Evolutionary conservation across 2,888 invertebrate genomes (phyloP).

Genomic region (Melieria crassipennis): DNA sequence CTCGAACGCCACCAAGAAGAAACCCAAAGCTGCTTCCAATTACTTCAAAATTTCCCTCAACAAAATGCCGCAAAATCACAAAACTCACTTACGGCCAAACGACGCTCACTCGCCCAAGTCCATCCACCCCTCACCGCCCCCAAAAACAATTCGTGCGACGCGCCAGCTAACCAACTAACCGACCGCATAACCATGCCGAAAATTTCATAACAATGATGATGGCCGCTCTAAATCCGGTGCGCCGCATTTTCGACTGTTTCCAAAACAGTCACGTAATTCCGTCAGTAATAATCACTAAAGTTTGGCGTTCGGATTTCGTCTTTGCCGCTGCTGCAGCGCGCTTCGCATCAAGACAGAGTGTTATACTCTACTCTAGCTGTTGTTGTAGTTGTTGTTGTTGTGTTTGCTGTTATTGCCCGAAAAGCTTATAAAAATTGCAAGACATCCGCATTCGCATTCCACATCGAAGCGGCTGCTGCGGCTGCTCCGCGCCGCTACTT

Average conservation of each 20-base stretch:
- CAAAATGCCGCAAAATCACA: conserved; percentile 22
- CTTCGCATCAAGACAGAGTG: neutral
- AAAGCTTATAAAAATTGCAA: conserved; percentile 44
- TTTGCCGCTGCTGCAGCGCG: neutral
- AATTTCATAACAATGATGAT: no score
- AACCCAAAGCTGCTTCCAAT: no score
- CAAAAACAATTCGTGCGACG: no score
- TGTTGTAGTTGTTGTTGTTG: conserved; percentile 20
- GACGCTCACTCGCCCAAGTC: no score
- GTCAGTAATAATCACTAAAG: conserved; percentile 66
- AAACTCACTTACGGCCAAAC: conserved; percentile 11
- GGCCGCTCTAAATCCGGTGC: conserved; percentile 41
- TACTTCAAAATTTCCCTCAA: no score
- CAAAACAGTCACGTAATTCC: conserved; percentile 64
- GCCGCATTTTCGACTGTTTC: conserved; percentile 63
- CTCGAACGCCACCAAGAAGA: no score
- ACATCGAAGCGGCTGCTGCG: neutral
- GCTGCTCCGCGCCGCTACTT: no score
- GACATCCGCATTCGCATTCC: conserved; percentile 29
- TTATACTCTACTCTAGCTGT: neutral
- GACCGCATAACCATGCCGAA: no score
- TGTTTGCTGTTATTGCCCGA: conserved; percentile 36
- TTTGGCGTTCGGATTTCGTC: conserved; percentile 49
- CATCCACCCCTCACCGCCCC: no score
- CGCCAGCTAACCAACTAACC: no score